phyloP scores from a whole-genome alignment of 2,888 invertebrate species.

The Drosophila nr. perissopoda region DNA sequence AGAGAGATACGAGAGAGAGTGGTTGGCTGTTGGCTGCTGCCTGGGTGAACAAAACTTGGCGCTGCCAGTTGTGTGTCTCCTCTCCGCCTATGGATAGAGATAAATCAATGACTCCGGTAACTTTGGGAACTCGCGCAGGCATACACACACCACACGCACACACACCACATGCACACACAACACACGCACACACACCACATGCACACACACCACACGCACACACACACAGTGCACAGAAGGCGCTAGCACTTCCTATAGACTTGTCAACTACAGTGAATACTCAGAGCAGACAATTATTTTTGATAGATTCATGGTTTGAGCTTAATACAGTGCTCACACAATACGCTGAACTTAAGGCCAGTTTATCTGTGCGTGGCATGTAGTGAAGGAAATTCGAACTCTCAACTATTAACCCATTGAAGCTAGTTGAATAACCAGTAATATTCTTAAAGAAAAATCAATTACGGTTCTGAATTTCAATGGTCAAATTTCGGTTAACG shows the following conservation, averaged over 20 bases:
- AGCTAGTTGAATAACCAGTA: neutral
- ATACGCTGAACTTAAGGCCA: neutral
- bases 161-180: neutral
- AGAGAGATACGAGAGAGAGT: neutral
- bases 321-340: neutral
- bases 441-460: neutral
- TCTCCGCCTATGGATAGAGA: conserved; percentile 29
- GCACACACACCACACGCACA: too few species aligned
- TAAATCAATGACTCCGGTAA: conserved; percentile 52
- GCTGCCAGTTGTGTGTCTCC: conserved; percentile 9
- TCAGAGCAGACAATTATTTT: neutral
- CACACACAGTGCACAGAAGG: neutral
- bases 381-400: neutral
- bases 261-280: conserved; percentile 27
- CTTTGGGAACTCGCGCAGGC: conserved; percentile 9
- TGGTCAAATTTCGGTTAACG: neutral
- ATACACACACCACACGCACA: neutral
- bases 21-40: conserved; percentile 24
- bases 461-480: neutral
- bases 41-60: conserved; percentile 24
- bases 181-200: neutral
- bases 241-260: neutral
- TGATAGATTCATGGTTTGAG: neutral
- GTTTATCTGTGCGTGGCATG: neutral
- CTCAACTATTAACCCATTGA: neutral